These are phyloP conservation scores for Yponomeuta cagnagella DNA, from an alignment of 2,888 invertebrate species.

Conservation along the genomic window DNA sequence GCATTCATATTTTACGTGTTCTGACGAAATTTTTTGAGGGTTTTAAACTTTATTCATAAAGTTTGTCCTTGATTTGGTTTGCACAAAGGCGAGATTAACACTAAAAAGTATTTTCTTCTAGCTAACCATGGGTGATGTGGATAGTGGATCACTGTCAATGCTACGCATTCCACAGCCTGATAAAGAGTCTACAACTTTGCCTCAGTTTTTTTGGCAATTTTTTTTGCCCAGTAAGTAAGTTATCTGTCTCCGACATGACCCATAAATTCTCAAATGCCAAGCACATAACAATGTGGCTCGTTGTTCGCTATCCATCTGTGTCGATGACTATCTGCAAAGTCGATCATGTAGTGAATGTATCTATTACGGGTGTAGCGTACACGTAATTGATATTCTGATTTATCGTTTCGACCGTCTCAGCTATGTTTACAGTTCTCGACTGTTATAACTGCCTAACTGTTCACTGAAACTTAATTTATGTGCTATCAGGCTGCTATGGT, in stretches of 20 bases:
- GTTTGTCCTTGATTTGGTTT: no score
- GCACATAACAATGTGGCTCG: background rate
- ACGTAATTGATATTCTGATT: conserved; percentile 8
- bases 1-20: no score
- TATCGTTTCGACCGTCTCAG: conserved; percentile 36
- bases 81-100: no score
- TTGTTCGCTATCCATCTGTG: background rate
- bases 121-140: no score
- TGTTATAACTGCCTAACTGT: conserved; percentile 1
- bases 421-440: background rate
- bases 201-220: no score
- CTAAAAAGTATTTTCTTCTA: no score
- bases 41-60: no score
- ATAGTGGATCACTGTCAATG: no score
- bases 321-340: conserved; percentile 1
- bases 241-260: background rate
- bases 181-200: no score
- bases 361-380: background rate
- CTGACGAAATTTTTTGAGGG: no score
- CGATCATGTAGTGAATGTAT: conserved; percentile 3
- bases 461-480: background rate
- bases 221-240: background rate
- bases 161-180: no score
- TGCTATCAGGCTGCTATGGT: background rate
- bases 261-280: background rate